These are phyloP conservation scores for Drosophila niveifrons DNA, from an alignment of 2,888 invertebrate species.

Conservation along the genomic window DNA sequence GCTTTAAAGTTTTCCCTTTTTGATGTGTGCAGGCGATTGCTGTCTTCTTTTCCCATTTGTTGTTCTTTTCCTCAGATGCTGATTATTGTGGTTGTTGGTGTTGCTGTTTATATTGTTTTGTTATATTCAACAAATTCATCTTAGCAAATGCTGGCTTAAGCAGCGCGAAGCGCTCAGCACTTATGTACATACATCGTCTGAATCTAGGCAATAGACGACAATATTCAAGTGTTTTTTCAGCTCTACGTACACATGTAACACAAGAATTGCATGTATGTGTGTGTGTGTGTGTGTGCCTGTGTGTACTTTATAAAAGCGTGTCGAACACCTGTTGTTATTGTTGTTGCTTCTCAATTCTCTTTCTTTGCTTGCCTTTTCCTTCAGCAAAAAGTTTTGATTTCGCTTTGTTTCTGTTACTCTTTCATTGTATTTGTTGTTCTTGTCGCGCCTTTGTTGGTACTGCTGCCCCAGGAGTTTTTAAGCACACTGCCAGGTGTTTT, in stretches of 20 bases:
- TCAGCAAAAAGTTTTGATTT: conserved; percentile 60
- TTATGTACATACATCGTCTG: conserved; percentile 21
- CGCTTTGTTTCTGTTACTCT: conserved; percentile 42
- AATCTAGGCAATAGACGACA: conserved; percentile 59
- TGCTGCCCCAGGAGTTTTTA: conserved; percentile 34
- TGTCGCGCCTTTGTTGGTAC: conserved; percentile 31
- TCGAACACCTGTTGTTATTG: conserved; percentile 67
- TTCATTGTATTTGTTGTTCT: conserved; percentile 36
- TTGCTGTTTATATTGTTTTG: conserved; percentile 20
- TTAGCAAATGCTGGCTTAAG: conserved; percentile 36
- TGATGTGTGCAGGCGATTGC: conserved; percentile 45
- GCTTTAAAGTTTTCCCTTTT: conserved; percentile 67
- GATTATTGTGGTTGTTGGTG: too few species aligned
- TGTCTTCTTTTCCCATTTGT: conserved; percentile 15
- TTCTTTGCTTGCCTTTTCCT: conserved; percentile 40
- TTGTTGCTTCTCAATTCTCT: conserved; percentile 16
- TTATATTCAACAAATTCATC: conserved; percentile 39
- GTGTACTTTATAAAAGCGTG: conserved; percentile 38
- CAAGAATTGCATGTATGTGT: conserved; percentile 1
- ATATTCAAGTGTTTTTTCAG: conserved; percentile 25
- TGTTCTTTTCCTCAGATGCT: conserved; percentile 6
- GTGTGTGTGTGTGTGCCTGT: conserved; percentile 14
- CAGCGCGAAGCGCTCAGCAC: conserved; percentile 11
- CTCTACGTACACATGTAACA: neutral
- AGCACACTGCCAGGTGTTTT: conserved; percentile 70